Evolutionary conservation across 2,113 vertebrate genomes (phyloP).

Genomic region (Microcebus murinus): DNA sequence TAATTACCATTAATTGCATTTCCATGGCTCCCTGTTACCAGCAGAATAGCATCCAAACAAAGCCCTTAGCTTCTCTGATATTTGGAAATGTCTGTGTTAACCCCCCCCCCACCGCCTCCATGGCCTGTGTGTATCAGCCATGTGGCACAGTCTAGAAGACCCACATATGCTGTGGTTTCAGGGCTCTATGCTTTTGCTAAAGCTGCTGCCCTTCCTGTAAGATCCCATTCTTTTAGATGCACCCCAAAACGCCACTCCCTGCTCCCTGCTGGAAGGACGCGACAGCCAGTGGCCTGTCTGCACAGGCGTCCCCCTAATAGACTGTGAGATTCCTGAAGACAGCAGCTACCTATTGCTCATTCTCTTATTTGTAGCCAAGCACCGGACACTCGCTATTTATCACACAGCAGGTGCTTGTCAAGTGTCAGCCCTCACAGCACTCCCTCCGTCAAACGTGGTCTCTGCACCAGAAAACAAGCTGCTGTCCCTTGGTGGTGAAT

Average conservation of each 20-base stretch:
- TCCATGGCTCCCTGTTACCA: neutral
- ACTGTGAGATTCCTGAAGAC: neutral
- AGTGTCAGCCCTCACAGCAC: fast-evolving
- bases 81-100: neutral
- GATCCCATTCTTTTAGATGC: neutral
- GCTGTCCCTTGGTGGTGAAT: fast-evolving
- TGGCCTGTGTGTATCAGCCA: fast-evolving
- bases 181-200: neutral
- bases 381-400: neutral
- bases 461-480: neutral
- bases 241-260: neutral
- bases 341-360: fast-evolving
- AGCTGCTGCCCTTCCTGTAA: neutral
- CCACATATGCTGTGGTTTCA: fast-evolving
- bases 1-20: neutral
- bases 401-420: neutral
- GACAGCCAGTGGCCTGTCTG: fast-evolving
- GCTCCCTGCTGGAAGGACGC: fast-evolving
- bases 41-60: neutral
- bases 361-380: neutral
- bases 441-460: neutral
- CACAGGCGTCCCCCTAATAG: fast-evolving
- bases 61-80: neutral
- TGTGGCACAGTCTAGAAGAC: fast-evolving
- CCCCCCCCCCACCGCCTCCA: too few relatives aligned